Evolutionary conservation across 2,888 invertebrate species (phyloP).

Genomic region (Polietes domitor): DNA sequence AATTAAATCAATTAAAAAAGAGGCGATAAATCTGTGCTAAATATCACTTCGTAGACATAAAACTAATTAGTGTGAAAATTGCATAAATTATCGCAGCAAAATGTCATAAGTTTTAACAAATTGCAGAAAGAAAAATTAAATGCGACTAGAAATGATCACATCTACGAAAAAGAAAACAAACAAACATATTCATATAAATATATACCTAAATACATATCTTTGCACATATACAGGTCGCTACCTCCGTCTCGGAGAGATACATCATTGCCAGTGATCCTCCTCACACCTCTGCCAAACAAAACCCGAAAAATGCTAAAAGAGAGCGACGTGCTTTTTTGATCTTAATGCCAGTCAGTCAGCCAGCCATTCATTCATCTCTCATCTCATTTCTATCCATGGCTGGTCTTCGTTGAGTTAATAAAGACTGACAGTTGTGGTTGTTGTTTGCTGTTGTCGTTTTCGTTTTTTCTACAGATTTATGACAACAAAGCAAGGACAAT

Average conservation of each 20-base stretch:
- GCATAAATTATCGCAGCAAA: constrained; percentile 56
- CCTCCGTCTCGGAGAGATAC: background rate
- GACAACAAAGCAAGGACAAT: constrained; percentile 49
- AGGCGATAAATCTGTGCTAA: constrained; percentile 34
- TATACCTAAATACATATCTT: too few species aligned
- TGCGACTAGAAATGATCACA: background rate
- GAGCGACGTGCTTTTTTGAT: constrained; percentile 3
- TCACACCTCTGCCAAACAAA: constrained; percentile 46
- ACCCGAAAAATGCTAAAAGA: background rate
- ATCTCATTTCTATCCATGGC: constrained; percentile 49
- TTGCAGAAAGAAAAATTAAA: background rate
- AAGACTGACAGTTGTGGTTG: constrained; percentile 58
- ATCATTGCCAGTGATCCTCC: background rate
- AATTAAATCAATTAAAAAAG: constrained; percentile 11
- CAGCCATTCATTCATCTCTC: too few species aligned
- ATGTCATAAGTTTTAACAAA: constrained; percentile 56
- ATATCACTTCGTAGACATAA: constrained; percentile 24
- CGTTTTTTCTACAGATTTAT: constrained; percentile 43
- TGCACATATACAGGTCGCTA: too few species aligned
- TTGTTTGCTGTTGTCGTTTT: constrained; percentile 22
- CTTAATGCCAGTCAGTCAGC: background rate
- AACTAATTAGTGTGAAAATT: constrained; percentile 49
- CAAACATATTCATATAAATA: too few species aligned
- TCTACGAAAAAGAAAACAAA: background rate
- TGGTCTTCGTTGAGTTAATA: constrained; percentile 46